These are phyloP conservation scores for Enoplosus armatus DNA, from an alignment of 2,797 vertebrate species.

Conservation along the genomic window DNA sequence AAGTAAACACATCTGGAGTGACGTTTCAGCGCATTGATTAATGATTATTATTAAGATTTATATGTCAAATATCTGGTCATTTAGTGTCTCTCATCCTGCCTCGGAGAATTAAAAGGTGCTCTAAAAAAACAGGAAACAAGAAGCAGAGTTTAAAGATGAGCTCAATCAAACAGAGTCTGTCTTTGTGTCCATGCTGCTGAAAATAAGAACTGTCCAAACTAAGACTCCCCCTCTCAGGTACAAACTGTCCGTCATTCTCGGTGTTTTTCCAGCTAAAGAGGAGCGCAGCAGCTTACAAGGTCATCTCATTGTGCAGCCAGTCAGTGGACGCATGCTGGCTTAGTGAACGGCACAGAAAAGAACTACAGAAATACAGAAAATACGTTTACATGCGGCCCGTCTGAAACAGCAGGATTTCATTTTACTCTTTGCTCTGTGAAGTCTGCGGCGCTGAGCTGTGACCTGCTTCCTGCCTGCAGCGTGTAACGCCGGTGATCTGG, in stretches of 20 bases:
- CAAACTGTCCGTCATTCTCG: not conserved
- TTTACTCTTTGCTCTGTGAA: not conserved
- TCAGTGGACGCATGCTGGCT: not conserved
- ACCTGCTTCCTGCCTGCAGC: conserved; percentile 28
- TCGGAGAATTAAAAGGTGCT: too few species aligned
- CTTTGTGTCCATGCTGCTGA: too few species aligned
- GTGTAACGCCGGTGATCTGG: not conserved
- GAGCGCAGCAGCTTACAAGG: conserved; percentile 1
- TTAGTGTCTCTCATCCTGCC: too few species aligned
- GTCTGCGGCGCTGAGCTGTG: conserved; percentile 1
- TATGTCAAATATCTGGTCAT: too few species aligned
- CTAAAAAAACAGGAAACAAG: too few species aligned
- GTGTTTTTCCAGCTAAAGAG: not conserved
- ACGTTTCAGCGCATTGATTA: too few species aligned
- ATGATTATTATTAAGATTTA: too few species aligned
- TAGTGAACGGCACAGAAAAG: not conserved
- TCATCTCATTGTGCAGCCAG: not conserved
- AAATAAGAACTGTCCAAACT: not conserved
- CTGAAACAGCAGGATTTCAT: not conserved
- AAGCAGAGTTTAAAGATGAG: too few species aligned
- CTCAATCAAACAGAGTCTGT: not conserved
- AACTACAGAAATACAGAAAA: conserved; percentile 2
- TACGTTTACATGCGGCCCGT: not conserved
- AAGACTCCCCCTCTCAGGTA: too few species aligned
- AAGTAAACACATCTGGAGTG: too few species aligned